These are phyloP conservation scores for Drosophila azteca DNA, from an alignment of 1,140 invertebrate genomes.

Conservation along the genomic window DNA sequence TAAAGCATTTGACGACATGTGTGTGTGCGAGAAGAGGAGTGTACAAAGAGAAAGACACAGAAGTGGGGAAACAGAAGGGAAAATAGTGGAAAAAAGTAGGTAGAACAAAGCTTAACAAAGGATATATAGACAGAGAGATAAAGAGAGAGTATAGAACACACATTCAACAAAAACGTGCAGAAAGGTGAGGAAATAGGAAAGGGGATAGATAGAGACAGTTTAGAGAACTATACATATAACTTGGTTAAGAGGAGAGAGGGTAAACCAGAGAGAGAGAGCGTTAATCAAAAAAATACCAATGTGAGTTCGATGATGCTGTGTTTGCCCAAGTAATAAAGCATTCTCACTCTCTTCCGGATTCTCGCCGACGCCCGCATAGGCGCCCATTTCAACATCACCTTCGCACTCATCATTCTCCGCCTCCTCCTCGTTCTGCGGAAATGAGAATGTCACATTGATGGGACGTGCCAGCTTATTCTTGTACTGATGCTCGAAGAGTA, in stretches of 20 bases:
- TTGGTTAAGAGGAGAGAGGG: conserved; percentile 64
- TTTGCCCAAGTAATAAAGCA: conserved; percentile 84
- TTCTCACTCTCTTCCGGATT: conserved; percentile 84
- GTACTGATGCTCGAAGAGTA: conserved; percentile 94
- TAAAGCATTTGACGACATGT: conserved; percentile 57
- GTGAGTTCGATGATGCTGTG: conserved; percentile 84
- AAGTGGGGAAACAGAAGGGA: conserved; percentile 25
- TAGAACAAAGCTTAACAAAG: conserved; percentile 19
- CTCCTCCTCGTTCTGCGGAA: conserved; percentile 91
- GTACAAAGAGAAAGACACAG: conserved; percentile 3
- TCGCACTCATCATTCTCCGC: conserved; percentile 81
- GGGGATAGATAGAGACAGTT: conserved; percentile 25
- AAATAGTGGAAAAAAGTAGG: conserved; percentile 17
- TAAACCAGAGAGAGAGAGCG: conserved; percentile 61
- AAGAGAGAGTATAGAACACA: conserved; percentile 11
- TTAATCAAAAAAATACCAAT: conserved; percentile 84
- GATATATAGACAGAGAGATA: conserved; percentile 10
- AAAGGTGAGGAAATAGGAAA: conserved; percentile 11
- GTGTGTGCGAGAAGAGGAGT: conserved; percentile 16
- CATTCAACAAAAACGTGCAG: conserved; percentile 42
- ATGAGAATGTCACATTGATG: conserved; percentile 93
- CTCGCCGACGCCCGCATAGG: conserved; percentile 79
- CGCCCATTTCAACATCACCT: conserved; percentile 81
- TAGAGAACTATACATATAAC: conserved; percentile 62
- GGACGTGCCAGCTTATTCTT: conserved; percentile 92